Percentiles rank a stretch among this genome's conserved stretches.
Conservation (phyloP, 2,888 invertebrate genomes). For the Cheiracanthium punctorium region DNA sequence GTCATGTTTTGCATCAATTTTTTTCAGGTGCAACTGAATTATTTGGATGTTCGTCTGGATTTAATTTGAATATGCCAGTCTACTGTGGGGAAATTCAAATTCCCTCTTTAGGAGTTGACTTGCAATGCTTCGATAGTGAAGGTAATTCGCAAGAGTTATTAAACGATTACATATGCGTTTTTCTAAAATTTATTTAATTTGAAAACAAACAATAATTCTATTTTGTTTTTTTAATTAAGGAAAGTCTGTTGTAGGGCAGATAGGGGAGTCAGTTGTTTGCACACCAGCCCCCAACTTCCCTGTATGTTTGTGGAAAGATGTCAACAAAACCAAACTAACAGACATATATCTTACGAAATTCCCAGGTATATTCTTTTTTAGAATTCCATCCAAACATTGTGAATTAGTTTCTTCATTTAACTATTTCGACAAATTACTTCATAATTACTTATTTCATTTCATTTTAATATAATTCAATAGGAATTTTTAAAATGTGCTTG, state of each 20-base stretch:
- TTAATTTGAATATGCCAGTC: slow-evolving; percentile 78
- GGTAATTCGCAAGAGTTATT: slow-evolving; percentile 73
- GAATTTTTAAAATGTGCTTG: not conserved
- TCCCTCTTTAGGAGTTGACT: slow-evolving; percentile 78
- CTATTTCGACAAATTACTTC: not conserved
- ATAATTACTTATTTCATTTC: not conserved
- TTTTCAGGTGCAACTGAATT: slow-evolving; percentile 61
- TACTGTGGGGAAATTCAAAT: slow-evolving; percentile 79
- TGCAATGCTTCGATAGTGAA: slow-evolving; percentile 77
- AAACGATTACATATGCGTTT: too few species aligned
- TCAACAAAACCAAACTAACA: slow-evolving; percentile 26
- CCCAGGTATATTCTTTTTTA: slow-evolving; percentile 22
- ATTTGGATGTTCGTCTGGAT: slow-evolving; percentile 47
- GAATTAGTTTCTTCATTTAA: too few species aligned
- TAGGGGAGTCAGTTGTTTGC: slow-evolving; percentile 47
- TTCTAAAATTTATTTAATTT: too few species aligned
- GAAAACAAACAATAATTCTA: too few species aligned
- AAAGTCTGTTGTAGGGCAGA: slow-evolving; percentile 43
- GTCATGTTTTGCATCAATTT: too few species aligned
- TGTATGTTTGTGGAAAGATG: slow-evolving; percentile 48
- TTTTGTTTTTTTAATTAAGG: slow-evolving; percentile 22
- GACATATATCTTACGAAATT: slow-evolving; percentile 54
- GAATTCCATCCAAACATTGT: too few species aligned
- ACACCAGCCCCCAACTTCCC: slow-evolving; percentile 47
- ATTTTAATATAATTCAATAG: not conserved